A percentile compares a stretch with the other conserved stretches of the same genome.
phyloP scores from a whole-genome alignment of 1,140 invertebrate genomes.

The Hyles vespertilio region DNA sequence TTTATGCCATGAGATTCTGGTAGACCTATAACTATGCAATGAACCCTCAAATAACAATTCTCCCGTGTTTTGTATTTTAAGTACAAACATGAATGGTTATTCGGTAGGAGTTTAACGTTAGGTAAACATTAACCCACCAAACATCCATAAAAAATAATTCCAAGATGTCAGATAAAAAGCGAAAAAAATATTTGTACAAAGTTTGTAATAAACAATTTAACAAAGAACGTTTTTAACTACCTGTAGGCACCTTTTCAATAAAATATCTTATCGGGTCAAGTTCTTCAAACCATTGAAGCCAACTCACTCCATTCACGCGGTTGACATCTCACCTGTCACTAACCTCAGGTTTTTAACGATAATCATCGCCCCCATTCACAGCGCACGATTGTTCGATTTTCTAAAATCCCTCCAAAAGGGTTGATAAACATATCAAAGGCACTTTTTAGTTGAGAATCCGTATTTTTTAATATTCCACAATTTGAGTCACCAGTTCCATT shows the following conservation, averaged over 20 bases:
- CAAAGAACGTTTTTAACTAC: conserved; percentile 16
- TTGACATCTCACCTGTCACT: conserved; percentile 72
- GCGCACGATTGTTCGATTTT: conserved; percentile 56
- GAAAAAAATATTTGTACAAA: conserved; percentile 2
- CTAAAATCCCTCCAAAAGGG: conserved; percentile 62
- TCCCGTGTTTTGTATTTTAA: no score
- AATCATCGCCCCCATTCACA: conserved; percentile 64
- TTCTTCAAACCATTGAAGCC: conserved; percentile 41
- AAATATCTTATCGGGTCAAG: conserved; percentile 51
- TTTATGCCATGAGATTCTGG: no score
- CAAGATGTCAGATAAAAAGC: not conserved
- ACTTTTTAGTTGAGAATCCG: conserved; percentile 49
- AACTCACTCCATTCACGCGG: conserved; percentile 44
- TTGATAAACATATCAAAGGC: conserved; percentile 73
- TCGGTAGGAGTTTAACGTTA: no score
- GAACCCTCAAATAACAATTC: no score
- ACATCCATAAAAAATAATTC: no score
- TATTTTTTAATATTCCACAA: conserved; percentile 55
- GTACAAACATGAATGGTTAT: no score
- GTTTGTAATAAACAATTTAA: conserved; percentile 11
- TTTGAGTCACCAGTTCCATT: conserved; percentile 47
- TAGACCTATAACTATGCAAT: no score
- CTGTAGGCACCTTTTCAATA: conserved; percentile 15
- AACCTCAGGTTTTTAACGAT: conserved; percentile 59
- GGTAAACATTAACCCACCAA: no score